Evolutionary conservation across 2,888 invertebrate species (phyloP), one percentile per base, ranked within the genome.

Genomic region (Aromia moschata): DNA sequence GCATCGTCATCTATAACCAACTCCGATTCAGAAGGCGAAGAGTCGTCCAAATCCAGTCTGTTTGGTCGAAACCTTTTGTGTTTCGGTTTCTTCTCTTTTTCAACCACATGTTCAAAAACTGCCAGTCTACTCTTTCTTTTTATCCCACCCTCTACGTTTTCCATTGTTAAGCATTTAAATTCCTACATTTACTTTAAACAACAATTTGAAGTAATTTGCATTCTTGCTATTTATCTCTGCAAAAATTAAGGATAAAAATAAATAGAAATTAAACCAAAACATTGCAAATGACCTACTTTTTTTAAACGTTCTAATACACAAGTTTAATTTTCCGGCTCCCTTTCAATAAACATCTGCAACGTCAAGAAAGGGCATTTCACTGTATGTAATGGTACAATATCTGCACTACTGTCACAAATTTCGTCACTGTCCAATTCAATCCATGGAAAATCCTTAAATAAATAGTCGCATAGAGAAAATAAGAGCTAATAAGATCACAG

Each of bases 381-480:
- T 33, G 75, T 79, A 65, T 82, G 77, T 25, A 85, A 33, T 17
- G 84, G 84, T 7, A 84, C 67, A 51, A 85, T 78, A 44, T 77
- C 75, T 40, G 77, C 70, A 47, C 72, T 69, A 31, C 67, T 53
- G 46, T 78, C 71, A 46, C 71, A 64, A 31, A 53, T 52, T 12
- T 71, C 67, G 18, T 67, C 67, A 58, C 77, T 72, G 58, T 75
- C 71, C 10, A 79, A 68, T 65, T 75, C 74, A 36, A 84, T 77
- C 84, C 84, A 84, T 16, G 83, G 82, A 74, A 84, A 84, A 68
- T 80, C 67, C 81, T 82, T 62, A 38, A 74, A 73, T 63, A 62
- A 46, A 25, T 31, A 52, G 25, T 40, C 61, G 40, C 20, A 25
- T 41, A 20, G n/a, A 43, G 41, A 51, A 60, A 11, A 14, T 25